These are phyloP conservation scores for Leptinotarsa defecta DNA, from an alignment of 1,140 invertebrate genomes.

Conservation along the genomic window DNA sequence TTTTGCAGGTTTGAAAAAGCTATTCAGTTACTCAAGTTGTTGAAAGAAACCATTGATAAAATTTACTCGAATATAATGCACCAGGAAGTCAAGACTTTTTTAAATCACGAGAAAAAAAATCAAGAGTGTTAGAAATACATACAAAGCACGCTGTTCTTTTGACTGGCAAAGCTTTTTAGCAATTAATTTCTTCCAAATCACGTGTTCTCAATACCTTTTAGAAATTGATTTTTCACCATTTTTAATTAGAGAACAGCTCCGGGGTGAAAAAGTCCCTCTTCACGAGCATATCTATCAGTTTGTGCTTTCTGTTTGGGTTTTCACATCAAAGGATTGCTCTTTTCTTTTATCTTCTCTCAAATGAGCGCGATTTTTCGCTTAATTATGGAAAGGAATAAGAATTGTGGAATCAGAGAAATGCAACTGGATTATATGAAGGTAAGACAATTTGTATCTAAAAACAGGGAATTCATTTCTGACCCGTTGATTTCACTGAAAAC, in stretches of 20 bases:
- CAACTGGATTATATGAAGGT: slow-evolving; percentile 13
- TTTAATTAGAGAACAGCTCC: slow-evolving; percentile 46
- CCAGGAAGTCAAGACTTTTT: neutral
- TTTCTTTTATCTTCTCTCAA: slow-evolving; percentile 35
- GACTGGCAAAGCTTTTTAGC: slow-evolving; percentile 35
- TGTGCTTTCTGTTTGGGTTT: slow-evolving; percentile 38
- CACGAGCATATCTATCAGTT: slow-evolving; percentile 42
- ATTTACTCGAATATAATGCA: neutral
- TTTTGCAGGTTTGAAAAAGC: too few relatives aligned
- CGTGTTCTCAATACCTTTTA: slow-evolving; percentile 48
- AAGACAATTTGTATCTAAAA: too few relatives aligned
- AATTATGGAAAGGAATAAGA: slow-evolving; percentile 26
- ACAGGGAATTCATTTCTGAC: too few relatives aligned
- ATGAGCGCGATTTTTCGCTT: slow-evolving; percentile 32
- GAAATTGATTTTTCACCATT: slow-evolving; percentile 39
- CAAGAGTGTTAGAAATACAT: neutral
- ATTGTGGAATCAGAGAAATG: slow-evolving; percentile 14
- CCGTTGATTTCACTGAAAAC: too few relatives aligned
- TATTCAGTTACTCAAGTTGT: too few relatives aligned
- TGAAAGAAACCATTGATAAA: too few relatives aligned
- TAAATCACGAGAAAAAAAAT: neutral
- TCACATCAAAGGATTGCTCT: slow-evolving; percentile 43
- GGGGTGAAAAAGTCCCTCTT: slow-evolving; percentile 30
- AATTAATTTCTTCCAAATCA: slow-evolving; percentile 53
- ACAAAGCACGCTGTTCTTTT: slow-evolving; percentile 30